These are phyloP conservation scores for Ichneumoninae sp. DNA, from an alignment of 2,888 invertebrate species.

Conservation along the genomic window DNA sequence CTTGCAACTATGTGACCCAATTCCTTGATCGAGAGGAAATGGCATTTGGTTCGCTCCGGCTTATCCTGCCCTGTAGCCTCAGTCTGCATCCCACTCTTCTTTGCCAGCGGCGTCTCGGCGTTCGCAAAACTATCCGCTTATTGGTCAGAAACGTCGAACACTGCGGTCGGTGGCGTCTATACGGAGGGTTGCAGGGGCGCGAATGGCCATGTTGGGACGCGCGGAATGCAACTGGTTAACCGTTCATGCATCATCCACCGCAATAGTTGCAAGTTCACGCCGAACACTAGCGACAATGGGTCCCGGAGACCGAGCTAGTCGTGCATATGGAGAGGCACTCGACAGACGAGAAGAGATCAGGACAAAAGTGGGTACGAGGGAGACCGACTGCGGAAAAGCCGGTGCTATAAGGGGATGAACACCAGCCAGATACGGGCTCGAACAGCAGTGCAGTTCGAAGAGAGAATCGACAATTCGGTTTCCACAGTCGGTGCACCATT, in stretches of 20 bases:
- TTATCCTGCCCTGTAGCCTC: conserved; percentile 23
- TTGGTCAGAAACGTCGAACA: conserved; percentile 73
- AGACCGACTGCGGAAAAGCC: neutral
- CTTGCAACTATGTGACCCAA: conserved; percentile 67
- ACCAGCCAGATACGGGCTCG: conserved; percentile 31
- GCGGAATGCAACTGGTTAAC: conserved; percentile 75
- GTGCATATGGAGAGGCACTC: conserved; percentile 40
- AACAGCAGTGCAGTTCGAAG: conserved; percentile 28
- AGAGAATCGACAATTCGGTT: conserved; percentile 64
- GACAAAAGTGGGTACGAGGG: conserved; percentile 23
- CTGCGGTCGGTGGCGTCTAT: conserved; percentile 33
- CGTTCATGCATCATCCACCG: conserved; percentile 78
- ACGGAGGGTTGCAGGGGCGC: neutral
- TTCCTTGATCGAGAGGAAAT: conserved; percentile 64
- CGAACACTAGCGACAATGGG: conserved; percentile 63
- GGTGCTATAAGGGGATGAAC: conserved; percentile 12
- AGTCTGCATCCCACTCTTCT: conserved; percentile 10
- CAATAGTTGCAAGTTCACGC: conserved; percentile 77
- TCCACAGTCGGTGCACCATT: conserved; percentile 72
- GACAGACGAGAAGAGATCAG: conserved; percentile 19
- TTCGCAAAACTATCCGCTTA: conserved; percentile 70
- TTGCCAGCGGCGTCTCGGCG: conserved; percentile 43
- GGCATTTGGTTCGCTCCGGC: conserved; percentile 38
- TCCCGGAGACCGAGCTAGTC: conserved; percentile 21
- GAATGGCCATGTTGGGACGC: conserved; percentile 62